phyloP scores from a whole-genome alignment of 2,113 vertebrate genomes.

The Puma concolor region DNA sequence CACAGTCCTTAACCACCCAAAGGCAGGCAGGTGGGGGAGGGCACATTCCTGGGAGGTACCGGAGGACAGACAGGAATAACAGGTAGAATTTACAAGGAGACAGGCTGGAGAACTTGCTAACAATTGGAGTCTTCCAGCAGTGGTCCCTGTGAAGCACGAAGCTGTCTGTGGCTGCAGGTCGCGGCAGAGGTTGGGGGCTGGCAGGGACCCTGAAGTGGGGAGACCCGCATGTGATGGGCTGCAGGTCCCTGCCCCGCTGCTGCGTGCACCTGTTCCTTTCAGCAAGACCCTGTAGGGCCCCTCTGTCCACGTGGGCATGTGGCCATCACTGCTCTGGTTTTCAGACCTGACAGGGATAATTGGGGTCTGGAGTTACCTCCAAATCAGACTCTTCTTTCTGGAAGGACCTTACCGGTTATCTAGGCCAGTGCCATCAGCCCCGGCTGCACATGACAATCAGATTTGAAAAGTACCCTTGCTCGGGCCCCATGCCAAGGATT shows the following conservation, averaged over 20 bases:
- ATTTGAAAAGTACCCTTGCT: neutral
- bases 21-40: neutral
- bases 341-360: neutral
- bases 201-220: neutral
- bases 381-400: neutral
- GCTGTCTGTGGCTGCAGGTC: neutral
- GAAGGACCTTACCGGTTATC: too few relatives aligned
- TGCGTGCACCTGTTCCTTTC: neutral
- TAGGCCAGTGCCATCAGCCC: neutral
- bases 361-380: neutral
- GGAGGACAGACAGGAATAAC: neutral
- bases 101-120: too few relatives aligned
- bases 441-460: neutral
- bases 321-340: neutral
- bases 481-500: neutral
- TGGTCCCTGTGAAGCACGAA: neutral
- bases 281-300: neutral
- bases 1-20: neutral
- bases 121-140: neutral
- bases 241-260: neutral
- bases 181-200: neutral
- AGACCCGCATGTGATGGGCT: rapidly evolving
- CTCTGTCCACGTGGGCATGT: rapidly evolving
- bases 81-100: neutral
- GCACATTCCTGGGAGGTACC: neutral